A percentile compares a stretch with the other conserved stretches of the same genome.
Evolutionary conservation across 2,888 invertebrate species (phyloP).

Genomic region (Clusia tigrina): DNA sequence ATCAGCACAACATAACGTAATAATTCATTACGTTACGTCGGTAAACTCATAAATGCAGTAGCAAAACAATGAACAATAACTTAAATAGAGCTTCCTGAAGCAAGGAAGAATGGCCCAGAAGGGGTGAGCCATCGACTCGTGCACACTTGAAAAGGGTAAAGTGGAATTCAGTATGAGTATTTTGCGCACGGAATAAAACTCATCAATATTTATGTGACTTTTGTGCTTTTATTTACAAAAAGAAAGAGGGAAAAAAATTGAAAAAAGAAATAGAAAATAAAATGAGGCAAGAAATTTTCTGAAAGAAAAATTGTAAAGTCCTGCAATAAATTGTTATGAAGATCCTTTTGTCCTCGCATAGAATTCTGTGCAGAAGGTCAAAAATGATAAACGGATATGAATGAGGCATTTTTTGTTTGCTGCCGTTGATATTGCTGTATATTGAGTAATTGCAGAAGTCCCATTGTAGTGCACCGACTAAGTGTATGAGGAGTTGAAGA

Average conservation of each 20-base stretch:
- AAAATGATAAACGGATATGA: constrained; percentile 60
- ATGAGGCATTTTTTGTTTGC: constrained; percentile 34
- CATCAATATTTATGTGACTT: constrained; percentile 41
- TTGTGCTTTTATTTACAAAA: constrained; percentile 24
- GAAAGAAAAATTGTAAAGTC: constrained; percentile 27
- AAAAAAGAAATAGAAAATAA: not conserved
- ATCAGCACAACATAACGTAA: constrained; percentile 38
- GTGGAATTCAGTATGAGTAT: constrained; percentile 13
- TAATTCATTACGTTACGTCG: constrained; percentile 46
- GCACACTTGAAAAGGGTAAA: constrained; percentile 23
- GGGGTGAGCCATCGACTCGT: not conserved
- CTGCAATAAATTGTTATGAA: constrained; percentile 43
- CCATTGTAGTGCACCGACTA: constrained; percentile 22
- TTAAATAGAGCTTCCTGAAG: constrained; percentile 19
- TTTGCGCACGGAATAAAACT: constrained; percentile 20
- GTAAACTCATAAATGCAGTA: constrained; percentile 20
- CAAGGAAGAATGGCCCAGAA: not conserved
- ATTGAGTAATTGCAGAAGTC: constrained; percentile 54
- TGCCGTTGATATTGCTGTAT: constrained; percentile 14
- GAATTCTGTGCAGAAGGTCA: constrained; percentile 51
- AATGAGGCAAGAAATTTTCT: not conserved
- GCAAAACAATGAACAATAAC: constrained; percentile 32
- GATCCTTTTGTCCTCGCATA: constrained; percentile 27
- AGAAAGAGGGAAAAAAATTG: constrained; percentile 9
- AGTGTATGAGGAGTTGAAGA: constrained; percentile 15